Evolutionary conservation across 1,140 invertebrate genomes (phyloP).

Genomic region (Acarapis woodi): DNA sequence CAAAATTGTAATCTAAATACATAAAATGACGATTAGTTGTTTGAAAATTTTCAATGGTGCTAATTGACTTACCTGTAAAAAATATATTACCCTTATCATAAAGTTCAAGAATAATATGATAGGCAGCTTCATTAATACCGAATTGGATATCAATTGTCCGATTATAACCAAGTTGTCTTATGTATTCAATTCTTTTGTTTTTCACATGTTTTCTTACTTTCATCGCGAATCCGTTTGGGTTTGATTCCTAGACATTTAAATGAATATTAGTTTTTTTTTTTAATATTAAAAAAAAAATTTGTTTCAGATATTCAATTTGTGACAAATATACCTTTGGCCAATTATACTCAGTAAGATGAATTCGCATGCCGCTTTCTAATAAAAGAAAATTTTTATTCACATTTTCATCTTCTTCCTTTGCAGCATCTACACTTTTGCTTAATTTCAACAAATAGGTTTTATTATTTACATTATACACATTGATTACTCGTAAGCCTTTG

Average conservation of each 20-base stretch:
- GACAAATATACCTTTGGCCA: too few relatives aligned
- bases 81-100: constrained; percentile 93
- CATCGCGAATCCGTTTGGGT: constrained; percentile 88
- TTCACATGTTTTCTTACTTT: constrained; percentile 92
- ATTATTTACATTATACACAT: constrained; percentile 90
- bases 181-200: constrained; percentile 64
- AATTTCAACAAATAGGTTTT: constrained; percentile 84
- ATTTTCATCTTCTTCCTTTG: constrained; percentile 17
- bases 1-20: constrained; percentile 68
- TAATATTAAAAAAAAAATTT: too few relatives aligned
- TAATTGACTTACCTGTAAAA: too few relatives aligned
- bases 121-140: constrained; percentile 68
- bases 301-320: too few relatives aligned
- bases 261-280: too few relatives aligned
- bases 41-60: too few relatives aligned
- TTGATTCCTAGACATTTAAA: too few relatives aligned
- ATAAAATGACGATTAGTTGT: too few relatives aligned
- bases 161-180: constrained; percentile 59
- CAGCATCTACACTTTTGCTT: constrained; percentile 27
- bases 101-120: constrained; percentile 82
- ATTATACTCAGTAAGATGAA: constrained; percentile 81
- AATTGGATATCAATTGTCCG: constrained; percentile 75
- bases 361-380: constrained; percentile 70
- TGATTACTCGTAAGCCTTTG: constrained; percentile 69
- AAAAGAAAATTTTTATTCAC: constrained; percentile 43